phyloP scores from a whole-genome alignment of 2,797 vertebrate species.

The Cephalopachus bancanus region DNA sequence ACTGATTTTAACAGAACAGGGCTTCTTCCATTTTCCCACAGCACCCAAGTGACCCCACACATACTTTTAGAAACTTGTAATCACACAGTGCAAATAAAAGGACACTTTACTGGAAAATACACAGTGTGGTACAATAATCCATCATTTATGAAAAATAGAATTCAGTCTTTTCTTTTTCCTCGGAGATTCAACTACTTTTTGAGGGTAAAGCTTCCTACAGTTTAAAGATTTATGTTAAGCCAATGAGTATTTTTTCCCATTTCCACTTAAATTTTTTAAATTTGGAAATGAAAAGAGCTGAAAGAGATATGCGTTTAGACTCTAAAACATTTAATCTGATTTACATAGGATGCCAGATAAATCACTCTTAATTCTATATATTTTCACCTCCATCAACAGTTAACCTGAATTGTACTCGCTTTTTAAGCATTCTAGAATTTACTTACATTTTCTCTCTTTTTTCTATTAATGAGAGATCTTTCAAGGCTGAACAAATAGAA shows the following conservation, averaged over 20 bases:
- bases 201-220: constrained; percentile 87
- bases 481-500: constrained; percentile 26
- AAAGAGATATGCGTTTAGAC: constrained; percentile 87
- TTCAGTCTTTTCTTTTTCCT: constrained; percentile 88
- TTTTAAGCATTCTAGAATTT: constrained; percentile 64
- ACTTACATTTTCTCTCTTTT: constrained; percentile 62
- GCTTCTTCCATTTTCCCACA: constrained; percentile 91
- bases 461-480: constrained; percentile 43
- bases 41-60: constrained; percentile 92
- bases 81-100: constrained; percentile 91
- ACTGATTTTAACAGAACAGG: constrained; percentile 90
- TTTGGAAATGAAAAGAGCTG: constrained; percentile 86
- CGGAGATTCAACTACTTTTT: constrained; percentile 88
- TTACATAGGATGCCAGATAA: constrained; percentile 69
- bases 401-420: constrained; percentile 76
- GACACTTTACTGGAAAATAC: constrained; percentile 92
- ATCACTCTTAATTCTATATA: constrained; percentile 83
- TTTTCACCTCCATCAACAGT: constrained; percentile 80
- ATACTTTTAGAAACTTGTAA: constrained; percentile 93
- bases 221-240: constrained; percentile 89
- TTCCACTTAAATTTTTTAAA: constrained; percentile 85
- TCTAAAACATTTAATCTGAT: constrained; percentile 87
- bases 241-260: constrained; percentile 86
- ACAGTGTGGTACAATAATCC: constrained; percentile 90
- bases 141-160: constrained; percentile 91